Base-by-base conservation (phyloP, 2,888 invertebrate species). In the Apamea sordens region DNA sequence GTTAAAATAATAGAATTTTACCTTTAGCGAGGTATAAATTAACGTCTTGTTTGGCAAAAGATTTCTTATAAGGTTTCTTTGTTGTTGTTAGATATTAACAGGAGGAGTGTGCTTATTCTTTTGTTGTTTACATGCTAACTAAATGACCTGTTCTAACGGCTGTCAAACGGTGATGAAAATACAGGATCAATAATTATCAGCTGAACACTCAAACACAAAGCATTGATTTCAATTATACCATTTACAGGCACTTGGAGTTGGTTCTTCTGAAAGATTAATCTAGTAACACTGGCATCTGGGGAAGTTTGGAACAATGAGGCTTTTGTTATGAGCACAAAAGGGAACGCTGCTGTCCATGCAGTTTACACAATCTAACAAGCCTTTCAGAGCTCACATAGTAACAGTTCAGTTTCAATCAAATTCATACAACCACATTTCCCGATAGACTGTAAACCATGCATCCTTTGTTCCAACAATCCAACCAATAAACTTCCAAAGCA, bases 381-480 rank as follows among this genome's bases (percentile, higher is more conserved):
- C 13, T 24, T 75, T 24, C n/a, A 47, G 24, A 61, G 18, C 28
- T 76, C 28, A 21, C 53, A 13, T 36, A 63, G 36, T 53, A 74
- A 74, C 65, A 18, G 10, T 36, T 11, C 44, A 41, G 47, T 36
- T 79, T 36, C 50, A 36, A 72, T 65, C 18, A 41, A 53, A 63
- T 44, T 50, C 24, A 78, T 24, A 41, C 10, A 28, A 47, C 24
- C 36, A 32, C 10, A 53, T 18, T 44, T 28, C 6, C n/a, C 44
- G 11, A 41, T 59, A 75, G 21, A 28, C 32, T 41, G 32, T 24
- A 59, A 28, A 41, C 41, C 7, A 71, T 41, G 6, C 15, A 44
- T 59, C 63, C 61, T 73, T 83, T 84, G 68, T 75, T 82, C 59
- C 24, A 47, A 56, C 11, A 65, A 59, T 36, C 44, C 13, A 36